Evolutionary conservation across 2,113 vertebrate genomes (phyloP), one percentile per base, ranked within the genome.

Genomic region (Callocephalon fimbriatum): DNA sequence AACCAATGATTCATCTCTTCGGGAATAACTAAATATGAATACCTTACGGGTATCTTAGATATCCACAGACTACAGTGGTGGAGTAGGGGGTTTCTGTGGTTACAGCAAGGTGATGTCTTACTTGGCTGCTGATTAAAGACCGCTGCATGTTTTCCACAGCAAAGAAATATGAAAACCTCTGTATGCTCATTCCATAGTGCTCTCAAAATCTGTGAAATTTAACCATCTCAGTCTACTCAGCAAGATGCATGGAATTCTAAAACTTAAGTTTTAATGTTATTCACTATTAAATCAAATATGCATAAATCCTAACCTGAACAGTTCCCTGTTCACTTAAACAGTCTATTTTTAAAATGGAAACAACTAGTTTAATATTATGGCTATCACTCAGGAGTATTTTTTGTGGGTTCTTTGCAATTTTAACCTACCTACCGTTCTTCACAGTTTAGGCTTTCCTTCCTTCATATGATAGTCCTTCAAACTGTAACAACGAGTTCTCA

Each of bases 141-240:
- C 3, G 18, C 3, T 77, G 47, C 50, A 77, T 59, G 8, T 76
- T 71, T 86, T 68, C 23, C 35, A 29, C 15, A 42, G 25, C 12
- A 25, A 25, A 62, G 50, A 75, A 66, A 11, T 31, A 44, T 25
- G 3, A 72, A 94, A 86, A 31, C 4, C 4, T 72, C 61, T 48
- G 25, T 35, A 32, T 65, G 18, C 2, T 17, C 44, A 31, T 79
- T 88, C 59, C 21, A 40, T 32, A 62, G 14, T 31, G 8, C 31
- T 73, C 23, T 88, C 22, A 65, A 88, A 54, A 76, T 17, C 17
- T 68, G 12, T 32, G 51, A 71, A 75, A 74, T 38, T 15, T 54
- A 29, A 68, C 35, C 2, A 1, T 27, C 23, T 73, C 0, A 0
- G 0, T 56, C 72, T 25, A 19, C 44, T 62, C 27, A 72, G 66